phyloP scores from a whole-genome alignment of 2,113 vertebrate species.

The Osmerus mordax region DNA sequence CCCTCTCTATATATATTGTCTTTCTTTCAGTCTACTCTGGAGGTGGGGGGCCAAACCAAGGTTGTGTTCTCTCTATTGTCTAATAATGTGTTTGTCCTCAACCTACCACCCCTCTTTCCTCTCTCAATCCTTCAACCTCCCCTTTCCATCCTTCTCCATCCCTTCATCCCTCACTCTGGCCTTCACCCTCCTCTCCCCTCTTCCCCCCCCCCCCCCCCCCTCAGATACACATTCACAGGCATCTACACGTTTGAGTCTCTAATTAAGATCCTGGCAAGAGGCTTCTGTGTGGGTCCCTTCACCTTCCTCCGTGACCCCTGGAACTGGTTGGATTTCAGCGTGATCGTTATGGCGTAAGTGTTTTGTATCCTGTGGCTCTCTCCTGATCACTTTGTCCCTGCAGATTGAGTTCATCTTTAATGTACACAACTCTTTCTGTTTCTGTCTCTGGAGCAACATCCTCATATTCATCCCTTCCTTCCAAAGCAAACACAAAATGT shows the following conservation, averaged over 20 bases:
- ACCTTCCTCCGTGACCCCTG: constrained; percentile 97
- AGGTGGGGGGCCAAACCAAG: constrained; percentile 9
- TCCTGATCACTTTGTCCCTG: not conserved
- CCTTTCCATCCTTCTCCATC: not conserved
- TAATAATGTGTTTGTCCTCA: constrained; percentile 25
- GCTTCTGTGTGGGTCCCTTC: constrained; percentile 93
- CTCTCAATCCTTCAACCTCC: not conserved
- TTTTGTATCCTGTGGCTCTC: not conserved
- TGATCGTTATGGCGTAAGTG: constrained; percentile 99
- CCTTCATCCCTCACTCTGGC: not conserved
- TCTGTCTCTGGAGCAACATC: not conserved
- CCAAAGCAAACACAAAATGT: no score
- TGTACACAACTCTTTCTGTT: not conserved
- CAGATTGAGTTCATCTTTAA: not conserved
- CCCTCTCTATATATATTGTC: constrained; percentile 45
- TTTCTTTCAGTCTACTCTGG: no score
- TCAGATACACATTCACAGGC: constrained; percentile 97
- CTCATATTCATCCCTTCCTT: constrained; percentile 3
- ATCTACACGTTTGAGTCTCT: constrained; percentile 98
- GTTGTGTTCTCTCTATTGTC: accelerated
- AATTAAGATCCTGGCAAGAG: constrained; percentile 95
- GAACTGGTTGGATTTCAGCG: constrained; percentile 99
- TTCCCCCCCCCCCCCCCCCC: constrained; percentile 14
- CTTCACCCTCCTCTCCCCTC: constrained; percentile 24
- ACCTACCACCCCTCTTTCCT: not conserved